A percentile compares a stretch with the other conserved stretches of the same genome.
Conservation (phyloP, 2,797 vertebrate species). For the Sebastes hubbsi region DNA sequence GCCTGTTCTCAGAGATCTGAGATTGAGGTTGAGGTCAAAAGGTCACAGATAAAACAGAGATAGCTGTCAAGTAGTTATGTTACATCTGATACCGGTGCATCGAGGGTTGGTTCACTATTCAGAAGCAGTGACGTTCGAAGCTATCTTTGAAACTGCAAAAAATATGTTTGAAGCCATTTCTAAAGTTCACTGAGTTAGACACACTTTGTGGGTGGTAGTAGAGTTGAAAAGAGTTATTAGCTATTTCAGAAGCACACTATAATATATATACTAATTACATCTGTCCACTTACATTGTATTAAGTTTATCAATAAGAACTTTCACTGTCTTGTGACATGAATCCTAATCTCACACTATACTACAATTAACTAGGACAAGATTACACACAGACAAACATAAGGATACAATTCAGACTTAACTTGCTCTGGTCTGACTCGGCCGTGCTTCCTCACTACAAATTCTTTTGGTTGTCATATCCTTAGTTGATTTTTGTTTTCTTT, state of each 20-base stretch:
- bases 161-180: neutral
- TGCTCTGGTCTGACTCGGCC: no score
- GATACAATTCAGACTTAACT: neutral
- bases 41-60: neutral
- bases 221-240: neutral
- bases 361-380: neutral
- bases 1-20: neutral
- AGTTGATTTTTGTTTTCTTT: neutral
- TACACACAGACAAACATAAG: neutral
- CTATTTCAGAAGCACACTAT: neutral
- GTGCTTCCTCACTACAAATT: neutral
- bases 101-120: neutral
- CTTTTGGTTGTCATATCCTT: neutral
- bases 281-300: neutral
- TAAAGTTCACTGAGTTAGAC: neutral
- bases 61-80: neutral
- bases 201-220: neutral
- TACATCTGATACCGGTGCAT: neutral
- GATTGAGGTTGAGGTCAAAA: neutral
- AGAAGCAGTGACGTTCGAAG: neutral
- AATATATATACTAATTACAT: neutral
- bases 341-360: neutral
- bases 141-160: neutral
- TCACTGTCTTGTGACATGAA: neutral
- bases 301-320: neutral